Conservation (phyloP, 2,797 vertebrate genomes). For the Pangasius macronema region DNA sequence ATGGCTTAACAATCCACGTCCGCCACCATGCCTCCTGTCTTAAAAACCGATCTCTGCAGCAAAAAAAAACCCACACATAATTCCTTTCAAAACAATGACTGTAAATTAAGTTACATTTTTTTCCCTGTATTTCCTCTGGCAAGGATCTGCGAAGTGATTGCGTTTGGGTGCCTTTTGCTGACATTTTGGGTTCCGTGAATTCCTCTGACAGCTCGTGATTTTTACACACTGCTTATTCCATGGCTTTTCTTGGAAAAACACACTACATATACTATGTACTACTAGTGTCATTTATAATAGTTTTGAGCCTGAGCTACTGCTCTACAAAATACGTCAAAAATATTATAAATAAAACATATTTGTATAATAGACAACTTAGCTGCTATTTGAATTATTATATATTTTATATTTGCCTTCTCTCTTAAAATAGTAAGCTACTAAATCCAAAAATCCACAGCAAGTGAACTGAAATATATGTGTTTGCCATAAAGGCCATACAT, state of each 20-base stretch:
- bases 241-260: neutral
- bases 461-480: neutral
- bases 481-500: neutral
- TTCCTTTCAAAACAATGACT: neutral
- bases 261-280: neutral
- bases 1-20: neutral
- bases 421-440: neutral
- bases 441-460: constrained; percentile 11
- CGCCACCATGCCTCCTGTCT: neutral
- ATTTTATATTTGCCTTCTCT: constrained; percentile 11
- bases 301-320: neutral
- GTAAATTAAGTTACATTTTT: neutral
- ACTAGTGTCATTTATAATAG: neutral
- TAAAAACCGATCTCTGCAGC: neutral
- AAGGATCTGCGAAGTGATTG: neutral
- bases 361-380: neutral
- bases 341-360: neutral
- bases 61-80: neutral
- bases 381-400: neutral
- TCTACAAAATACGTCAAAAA: neutral
- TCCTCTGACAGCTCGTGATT: neutral
- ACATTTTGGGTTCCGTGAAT: neutral
- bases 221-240: neutral
- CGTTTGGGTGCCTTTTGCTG: neutral
- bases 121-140: neutral